A percentile compares a stretch with the other conserved stretches of the same genome.
These are phyloP conservation scores for Neomicropteryx cornuta DNA, from an alignment of 1,140 invertebrate genomes.

Conservation along the genomic window DNA sequence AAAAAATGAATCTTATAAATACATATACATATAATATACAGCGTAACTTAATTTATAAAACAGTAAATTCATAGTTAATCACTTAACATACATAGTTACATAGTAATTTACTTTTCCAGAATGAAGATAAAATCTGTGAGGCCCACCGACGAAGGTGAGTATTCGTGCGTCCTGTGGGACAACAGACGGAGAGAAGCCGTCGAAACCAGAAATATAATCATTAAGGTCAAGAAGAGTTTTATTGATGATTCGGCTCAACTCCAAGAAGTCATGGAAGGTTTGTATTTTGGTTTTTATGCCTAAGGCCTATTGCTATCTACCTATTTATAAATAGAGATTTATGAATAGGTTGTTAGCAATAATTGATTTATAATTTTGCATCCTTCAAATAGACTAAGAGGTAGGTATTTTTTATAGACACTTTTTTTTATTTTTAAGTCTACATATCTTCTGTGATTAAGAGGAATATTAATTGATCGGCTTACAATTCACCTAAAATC, in stretches of 20 bases:
- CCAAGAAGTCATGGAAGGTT: conserved; percentile 15
- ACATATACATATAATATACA: too few relatives aligned
- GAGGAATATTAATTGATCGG: too few relatives aligned
- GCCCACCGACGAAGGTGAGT: conserved; percentile 28
- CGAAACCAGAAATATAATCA: conserved; percentile 25
- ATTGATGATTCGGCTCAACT: conserved; percentile 8
- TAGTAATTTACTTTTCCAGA: conserved; percentile 21
- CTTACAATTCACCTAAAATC: too few relatives aligned
- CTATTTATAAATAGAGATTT: not conserved
- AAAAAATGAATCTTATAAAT: too few relatives aligned
- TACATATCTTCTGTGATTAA: too few relatives aligned
- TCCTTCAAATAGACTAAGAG: too few relatives aligned
- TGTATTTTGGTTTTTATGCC: conserved; percentile 18
- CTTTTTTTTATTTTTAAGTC: too few relatives aligned
- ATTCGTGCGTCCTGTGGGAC: conserved; percentile 22
- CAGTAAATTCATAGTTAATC: too few relatives aligned
- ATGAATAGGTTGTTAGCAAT: too few relatives aligned
- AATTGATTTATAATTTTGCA: too few relatives aligned
- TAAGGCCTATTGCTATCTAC: not conserved
- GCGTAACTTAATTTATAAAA: too few relatives aligned
- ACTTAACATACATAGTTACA: not conserved
- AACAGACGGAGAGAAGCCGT: conserved; percentile 19
- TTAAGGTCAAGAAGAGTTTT: conserved; percentile 16
- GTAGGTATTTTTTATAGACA: too few relatives aligned
- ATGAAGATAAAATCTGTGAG: conserved; percentile 31